phyloP scores from a whole-genome alignment of 2,113 vertebrate genomes.

The Platanista minor region DNA sequence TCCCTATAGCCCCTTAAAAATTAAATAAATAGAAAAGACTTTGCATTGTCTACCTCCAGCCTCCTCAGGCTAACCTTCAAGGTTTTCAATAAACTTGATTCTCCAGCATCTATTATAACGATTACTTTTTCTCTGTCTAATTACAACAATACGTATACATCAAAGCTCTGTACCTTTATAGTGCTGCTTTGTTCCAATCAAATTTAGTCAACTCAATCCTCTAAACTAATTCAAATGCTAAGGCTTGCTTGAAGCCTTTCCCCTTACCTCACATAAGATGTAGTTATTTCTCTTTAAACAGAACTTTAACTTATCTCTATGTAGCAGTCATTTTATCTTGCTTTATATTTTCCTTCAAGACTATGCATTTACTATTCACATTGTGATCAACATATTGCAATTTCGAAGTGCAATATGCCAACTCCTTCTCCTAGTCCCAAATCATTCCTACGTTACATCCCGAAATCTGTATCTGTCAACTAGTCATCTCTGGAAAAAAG shows the following conservation, averaged over 20 bases:
- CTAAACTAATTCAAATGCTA: background rate
- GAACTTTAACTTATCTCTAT: background rate
- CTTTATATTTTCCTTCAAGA: background rate
- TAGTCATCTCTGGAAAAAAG: background rate
- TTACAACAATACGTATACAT: background rate
- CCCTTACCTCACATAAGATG: background rate
- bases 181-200: background rate
- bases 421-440: background rate
- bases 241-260: background rate
- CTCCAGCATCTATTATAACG: background rate
- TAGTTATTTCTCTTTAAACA: background rate
- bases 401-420: background rate
- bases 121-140: background rate
- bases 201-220: background rate
- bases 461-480: background rate
- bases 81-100: background rate
- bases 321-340: background rate
- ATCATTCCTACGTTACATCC: background rate
- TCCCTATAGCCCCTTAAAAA: background rate
- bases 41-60: background rate
- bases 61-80: background rate
- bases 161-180: background rate
- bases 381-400: background rate
- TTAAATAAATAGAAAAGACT: background rate
- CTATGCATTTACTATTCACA: background rate